Percentiles rank a stretch among this genome's conserved stretches.
Evolutionary conservation across 2,888 invertebrate genomes (phyloP).

Genomic region (Clostera curtula): DNA sequence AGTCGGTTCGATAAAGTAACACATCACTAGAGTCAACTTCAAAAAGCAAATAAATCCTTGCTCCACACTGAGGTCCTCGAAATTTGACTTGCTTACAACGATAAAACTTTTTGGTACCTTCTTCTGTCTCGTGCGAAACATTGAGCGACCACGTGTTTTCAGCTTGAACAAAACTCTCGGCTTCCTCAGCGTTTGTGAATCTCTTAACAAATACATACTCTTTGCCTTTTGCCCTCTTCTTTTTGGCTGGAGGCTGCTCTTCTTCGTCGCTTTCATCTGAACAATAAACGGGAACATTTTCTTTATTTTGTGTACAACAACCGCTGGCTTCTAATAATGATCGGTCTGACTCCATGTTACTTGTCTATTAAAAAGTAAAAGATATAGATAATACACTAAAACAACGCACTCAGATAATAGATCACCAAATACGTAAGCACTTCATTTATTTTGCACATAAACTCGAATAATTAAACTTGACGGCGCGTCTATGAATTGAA

Average conservation of each 20-base stretch:
- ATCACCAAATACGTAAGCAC: no score
- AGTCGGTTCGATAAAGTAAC: constrained; percentile 3
- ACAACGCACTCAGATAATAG: no score
- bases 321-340: constrained; percentile 2
- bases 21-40: constrained; percentile 2
- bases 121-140: constrained; percentile 3
- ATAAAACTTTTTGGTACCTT: constrained; percentile 6
- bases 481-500: no score
- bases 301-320: constrained; percentile 3
- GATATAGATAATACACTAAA: neutral
- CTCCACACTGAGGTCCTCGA: constrained; percentile 6
- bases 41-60: constrained; percentile 7
- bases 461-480: no score
- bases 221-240: constrained; percentile 1
- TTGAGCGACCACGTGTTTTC: constrained; percentile 4
- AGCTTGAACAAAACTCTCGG: constrained; percentile 1
- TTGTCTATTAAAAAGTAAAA: constrained; percentile 2
- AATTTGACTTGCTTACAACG: constrained; percentile 5
- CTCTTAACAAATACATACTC: constrained; percentile 2
- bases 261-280: constrained; percentile 3
- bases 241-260: constrained; percentile 1
- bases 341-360: constrained; percentile 3
- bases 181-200: constrained; percentile 2
- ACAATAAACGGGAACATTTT: constrained; percentile 4
- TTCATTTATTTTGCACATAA: no score